Evolutionary conservation across 2,113 vertebrate species (phyloP).

Genomic region (Oreotrochilus melanogaster): DNA sequence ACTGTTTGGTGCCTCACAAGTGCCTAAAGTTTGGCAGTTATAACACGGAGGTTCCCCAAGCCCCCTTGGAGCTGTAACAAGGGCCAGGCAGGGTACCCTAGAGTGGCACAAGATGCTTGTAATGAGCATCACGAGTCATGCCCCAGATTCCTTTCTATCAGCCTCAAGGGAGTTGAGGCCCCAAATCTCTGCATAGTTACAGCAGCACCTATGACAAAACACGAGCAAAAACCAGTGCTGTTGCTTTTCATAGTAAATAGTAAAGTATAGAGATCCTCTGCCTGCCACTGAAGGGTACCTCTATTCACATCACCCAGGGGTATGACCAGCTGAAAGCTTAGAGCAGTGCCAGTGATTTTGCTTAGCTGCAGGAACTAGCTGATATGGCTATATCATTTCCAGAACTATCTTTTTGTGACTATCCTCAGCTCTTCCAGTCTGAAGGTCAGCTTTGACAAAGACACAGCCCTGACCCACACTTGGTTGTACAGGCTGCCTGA

Average conservation of each 20-base stretch:
- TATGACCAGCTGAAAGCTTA: not conserved
- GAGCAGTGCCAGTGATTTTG: not conserved
- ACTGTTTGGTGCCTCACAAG: not conserved
- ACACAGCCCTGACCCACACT: not conserved
- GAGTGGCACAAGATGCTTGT: not conserved
- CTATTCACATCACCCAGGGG: not conserved
- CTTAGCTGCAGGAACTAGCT: not conserved
- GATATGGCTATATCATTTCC: not conserved
- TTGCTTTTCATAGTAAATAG: not conserved
- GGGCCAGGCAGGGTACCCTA: not conserved
- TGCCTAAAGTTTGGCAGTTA: not conserved
- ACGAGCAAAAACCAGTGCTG: accelerated
- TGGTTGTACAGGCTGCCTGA: not conserved
- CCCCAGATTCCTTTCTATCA: not conserved
- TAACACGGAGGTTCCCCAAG: accelerated
- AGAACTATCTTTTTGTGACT: not conserved
- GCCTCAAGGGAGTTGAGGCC: not conserved
- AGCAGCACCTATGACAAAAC: not conserved
- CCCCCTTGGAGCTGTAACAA: not conserved
- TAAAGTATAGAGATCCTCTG: not conserved
- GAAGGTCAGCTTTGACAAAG: not conserved
- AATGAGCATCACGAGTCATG: not conserved
- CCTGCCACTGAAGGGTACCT: not conserved
- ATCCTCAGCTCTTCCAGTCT: not conserved
- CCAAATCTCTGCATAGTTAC: not conserved